Base-by-base conservation (phyloP, 2,797 vertebrate genomes). In the Monodelphis domestica region DNA sequence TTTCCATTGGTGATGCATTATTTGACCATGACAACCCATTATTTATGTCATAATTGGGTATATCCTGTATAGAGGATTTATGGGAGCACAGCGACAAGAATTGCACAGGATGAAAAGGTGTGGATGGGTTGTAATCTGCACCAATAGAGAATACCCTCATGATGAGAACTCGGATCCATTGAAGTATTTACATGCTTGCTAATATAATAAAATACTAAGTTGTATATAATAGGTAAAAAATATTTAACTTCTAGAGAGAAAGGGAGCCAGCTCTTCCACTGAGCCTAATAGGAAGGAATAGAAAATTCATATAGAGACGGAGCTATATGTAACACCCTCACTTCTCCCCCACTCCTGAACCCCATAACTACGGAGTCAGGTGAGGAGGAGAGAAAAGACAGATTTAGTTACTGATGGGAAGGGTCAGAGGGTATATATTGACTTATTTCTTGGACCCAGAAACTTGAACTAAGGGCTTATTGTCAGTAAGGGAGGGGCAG, bases 391-490 rank as follows among this genome's bases (percentile, higher is more conserved):
- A 84, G 21, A 45, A 24, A 14, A 70, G 17, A 38, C 24, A 84
- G 17, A 9, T 26, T 84, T 38, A 45, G 17, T 78, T 78, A 45
- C 9, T 78, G 70, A 78, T 78, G n/a, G 88, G 59, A 28, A 78
- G 33, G 90, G 78, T 89, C 57, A 94, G 53, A 54, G 28, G 50
- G 33, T 29, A 89, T 56, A 53, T 5, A 53, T 17, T 4, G 78
- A 29, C 54, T 93, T 94, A 59, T 92, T 28, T 95, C 90, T 87
- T 88, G 70, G 38, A 84, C 9, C 17, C 57, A 59, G 30, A 70
- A 70, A 70, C 38, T 84, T 38, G 17, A 50, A 45, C 70, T 84
- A 38, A 26, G 2, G 17, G 38, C 38, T 78, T 78, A 10, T 45
- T 78, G 29, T 78, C 38, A 45, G 21, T 6, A 63, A 78, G 70